Evolutionary conservation across 2,797 vertebrate species (phyloP).

Genomic region (Carapus acus): DNA sequence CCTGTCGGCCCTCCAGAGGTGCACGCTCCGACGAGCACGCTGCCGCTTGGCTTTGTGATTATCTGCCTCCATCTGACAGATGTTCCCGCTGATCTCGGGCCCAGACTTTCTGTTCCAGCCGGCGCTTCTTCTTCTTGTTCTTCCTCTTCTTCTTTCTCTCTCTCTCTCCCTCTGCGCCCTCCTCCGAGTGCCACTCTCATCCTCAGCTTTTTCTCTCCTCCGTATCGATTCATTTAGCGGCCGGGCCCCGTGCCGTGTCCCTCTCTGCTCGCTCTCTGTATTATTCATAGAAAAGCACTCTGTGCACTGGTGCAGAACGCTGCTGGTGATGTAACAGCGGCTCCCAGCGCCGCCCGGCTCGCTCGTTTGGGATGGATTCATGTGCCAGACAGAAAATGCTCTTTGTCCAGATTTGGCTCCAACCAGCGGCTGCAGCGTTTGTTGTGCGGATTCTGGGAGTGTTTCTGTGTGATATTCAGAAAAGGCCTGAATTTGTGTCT

Average conservation of each 20-base stretch:
- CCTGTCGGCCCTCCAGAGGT: no score
- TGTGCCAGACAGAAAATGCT: conserved; percentile 38
- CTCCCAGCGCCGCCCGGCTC: conserved; percentile 46
- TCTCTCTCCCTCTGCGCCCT: neutral
- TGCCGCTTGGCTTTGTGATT: no score
- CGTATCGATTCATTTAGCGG: conserved; percentile 7
- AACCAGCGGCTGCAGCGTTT: conserved; percentile 17
- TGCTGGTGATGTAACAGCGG: conserved; percentile 66
- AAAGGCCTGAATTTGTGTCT: neutral
- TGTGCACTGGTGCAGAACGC: conserved; percentile 66
- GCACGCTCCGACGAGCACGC: no score
- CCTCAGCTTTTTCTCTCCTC: neutral
- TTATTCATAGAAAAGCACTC: conserved; percentile 75
- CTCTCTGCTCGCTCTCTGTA: conserved; percentile 55
- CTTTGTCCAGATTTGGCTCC: conserved; percentile 32
- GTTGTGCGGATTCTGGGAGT: neutral
- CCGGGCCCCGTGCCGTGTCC: conserved; percentile 37
- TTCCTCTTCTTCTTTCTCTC: neutral
- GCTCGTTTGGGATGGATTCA: conserved; percentile 57
- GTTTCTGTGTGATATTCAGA: no score
- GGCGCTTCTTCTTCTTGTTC: no score
- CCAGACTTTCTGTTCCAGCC: neutral
- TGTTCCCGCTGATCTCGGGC: neutral
- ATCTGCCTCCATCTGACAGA: no score
- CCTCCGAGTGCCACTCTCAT: neutral